Percentiles rank a stretch among this genome's conserved stretches.
Conservation (phyloP, 2,797 vertebrate species). For the Perodicticus potto region DNA sequence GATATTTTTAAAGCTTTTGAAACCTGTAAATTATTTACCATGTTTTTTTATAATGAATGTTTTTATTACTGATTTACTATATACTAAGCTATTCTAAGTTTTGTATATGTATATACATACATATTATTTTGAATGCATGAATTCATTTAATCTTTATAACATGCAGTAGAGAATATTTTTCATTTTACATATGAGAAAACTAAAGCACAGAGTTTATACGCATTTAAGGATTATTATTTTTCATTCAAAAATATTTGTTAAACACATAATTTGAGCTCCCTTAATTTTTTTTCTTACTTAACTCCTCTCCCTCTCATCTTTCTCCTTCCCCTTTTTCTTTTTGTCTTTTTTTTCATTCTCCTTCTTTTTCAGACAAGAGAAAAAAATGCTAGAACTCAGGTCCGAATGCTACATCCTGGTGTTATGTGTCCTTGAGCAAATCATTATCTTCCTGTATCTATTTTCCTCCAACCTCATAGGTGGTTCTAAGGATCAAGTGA, state of each 20-base stretch:
- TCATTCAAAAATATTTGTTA: slow-evolving; percentile 11
- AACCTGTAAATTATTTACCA: slow-evolving; percentile 11
- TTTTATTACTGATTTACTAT: neutral
- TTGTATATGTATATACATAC: neutral
- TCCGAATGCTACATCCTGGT: neutral
- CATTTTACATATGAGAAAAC: slow-evolving; percentile 14
- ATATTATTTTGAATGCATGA: neutral
- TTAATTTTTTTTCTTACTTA: neutral
- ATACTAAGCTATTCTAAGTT: neutral
- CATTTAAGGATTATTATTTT: neutral
- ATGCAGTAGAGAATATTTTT: neutral
- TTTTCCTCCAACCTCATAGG: neutral
- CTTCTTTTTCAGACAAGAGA: neutral
- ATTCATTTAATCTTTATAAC: neutral
- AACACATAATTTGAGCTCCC: neutral
- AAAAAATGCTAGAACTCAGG: neutral
- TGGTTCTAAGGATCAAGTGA: neutral
- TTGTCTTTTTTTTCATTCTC: neutral
- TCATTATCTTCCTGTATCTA: neutral
- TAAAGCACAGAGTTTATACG: neutral
- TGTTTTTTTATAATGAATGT: neutral
- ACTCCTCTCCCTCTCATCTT: neutral
- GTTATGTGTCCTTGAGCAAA: neutral
- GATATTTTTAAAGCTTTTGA: neutral
- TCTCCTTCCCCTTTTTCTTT: neutral